Base-by-base conservation (phyloP, 2,113 vertebrate genomes). In the Epinephelus lanceolatus region DNA sequence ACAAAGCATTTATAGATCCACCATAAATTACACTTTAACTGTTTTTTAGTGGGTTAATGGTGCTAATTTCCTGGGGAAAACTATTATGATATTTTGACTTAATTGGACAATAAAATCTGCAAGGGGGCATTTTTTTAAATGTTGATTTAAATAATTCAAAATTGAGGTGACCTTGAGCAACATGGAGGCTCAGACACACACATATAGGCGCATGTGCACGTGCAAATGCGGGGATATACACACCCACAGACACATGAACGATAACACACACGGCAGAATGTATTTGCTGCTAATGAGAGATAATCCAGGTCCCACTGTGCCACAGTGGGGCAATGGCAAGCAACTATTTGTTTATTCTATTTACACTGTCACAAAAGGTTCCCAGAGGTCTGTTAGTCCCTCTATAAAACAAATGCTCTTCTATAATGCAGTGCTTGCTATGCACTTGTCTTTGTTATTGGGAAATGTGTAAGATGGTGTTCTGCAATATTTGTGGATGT, bases 1-100 rank as follows among this genome's bases (percentile, higher is more conserved):
- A 90, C 92, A 93, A 89, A 85, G 83, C 88, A 84, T 92, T 92
- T 93, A 91, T 90, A 88, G 90, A 93, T 85, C 82, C 49, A 25
- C 73, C 85, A 86, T 92, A 87, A 90, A 93, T 91, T 87, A 88
- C 9, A 71, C 65, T 66, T 56, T 40, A 83, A 81, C 85, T 88
- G 83, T 72, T 81, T 89, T 89, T 92, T 88, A 86, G 74, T 87
- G 70, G 42, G 62, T 84, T 84, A 78, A 84, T 80, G 67, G 66
- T 56, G 19, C 18, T 21, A 37, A 78, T 86, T 74, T 84, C 65
- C 71, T 33, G 12, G 13, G 33, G 27, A 18, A 76, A 75, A 75
- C 11, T 30, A 17, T 47, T 88, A 90, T 75, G 67, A 74, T 77
- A 81, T 86, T 87, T 78, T 25, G 49, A 81, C 33, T 80, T 72